Evolutionary conservation across 2,888 invertebrate species (phyloP), one percentile per base, ranked within the genome.

Genomic region (Synanthedon formicaeformis): DNA sequence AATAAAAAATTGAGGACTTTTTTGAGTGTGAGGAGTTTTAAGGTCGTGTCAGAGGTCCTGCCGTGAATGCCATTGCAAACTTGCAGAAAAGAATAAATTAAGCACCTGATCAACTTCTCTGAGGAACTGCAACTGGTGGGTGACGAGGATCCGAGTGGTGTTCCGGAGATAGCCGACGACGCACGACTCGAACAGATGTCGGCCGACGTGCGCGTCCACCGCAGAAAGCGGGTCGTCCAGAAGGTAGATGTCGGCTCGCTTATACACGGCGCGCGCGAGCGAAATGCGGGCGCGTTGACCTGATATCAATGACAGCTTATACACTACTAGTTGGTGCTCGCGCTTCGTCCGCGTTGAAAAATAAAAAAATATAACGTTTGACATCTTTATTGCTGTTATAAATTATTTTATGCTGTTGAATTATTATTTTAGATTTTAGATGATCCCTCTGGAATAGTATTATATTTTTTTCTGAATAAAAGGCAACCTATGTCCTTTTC

Each of bases 201-300:
- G 91, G 1, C 96, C 95, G 1, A 97, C 97, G 73, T 95, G 94
- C 0, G 96, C 91, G 81, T 97, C 97, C n/a, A 97, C 97, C 0
- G 97, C 97, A 56, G 96, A 94, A 41, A 97, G 84, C 0, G 97
- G 97, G 84, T 97, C 97, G 75, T 97, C 97, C 53, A 97, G 81
- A 13, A 97, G 78, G 71, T 96, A 97, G 59, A 97, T 92, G 62
- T 96, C 95, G 0, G 95, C 92, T 58, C 95, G 91, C 51, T 93
- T 92, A 79, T 96, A 97, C 1, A 96, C 92, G 0, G 96, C 93
- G 59, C 97, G 91, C 0, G 96, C 96, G 50, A 98, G 88, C 54
- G 95, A 95, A 53, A 98, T 93, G 60, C 97, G 90, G 0, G 97
- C 97, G 56, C 95, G 92, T 75, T 97, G 97, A 2, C 96, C 94